Base-by-base conservation (phyloP, 2,888 invertebrate genomes). In the Tillus elongatus region DNA sequence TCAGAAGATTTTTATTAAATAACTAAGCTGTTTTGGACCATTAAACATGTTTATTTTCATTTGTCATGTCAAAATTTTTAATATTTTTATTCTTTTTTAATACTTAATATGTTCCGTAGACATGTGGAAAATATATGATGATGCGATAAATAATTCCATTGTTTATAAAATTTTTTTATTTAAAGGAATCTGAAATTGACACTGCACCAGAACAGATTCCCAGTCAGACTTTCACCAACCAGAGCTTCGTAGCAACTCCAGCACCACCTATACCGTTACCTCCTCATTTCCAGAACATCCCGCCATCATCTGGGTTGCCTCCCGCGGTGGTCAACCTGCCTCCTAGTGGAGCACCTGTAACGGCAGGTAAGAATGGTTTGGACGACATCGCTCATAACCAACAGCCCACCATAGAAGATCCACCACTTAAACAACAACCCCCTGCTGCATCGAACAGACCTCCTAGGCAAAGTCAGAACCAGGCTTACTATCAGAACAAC, bases 221-320 rank as follows among this genome's bases (percentile, higher is more conserved):
- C 13, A 77, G 82, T 15, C 86, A 87, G 66, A 88, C 87, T 30
- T 89, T 83, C 64, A 88, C 87, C 37, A 89, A 89, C 66, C 87
- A 86, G 60, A 82, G 78, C 58, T 88, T 79, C 61, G 70, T 75
- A 54, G 67, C 70, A 27, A 70, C 68, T 47, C 71, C 71, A 13
- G 71, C 72, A 2, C 72, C 71, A 11, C 71, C 72, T 8, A 72
- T 73, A 48, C 74, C 72, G 2, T 65, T 73, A 59, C 71, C 76
- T 38, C 74, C 74, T 13, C 60, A 61, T 40, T 63, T 60, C 45
- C 59, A 58, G 35, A 47, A 63, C 59, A 63, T 53, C 45, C 61
- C 60, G 26, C 42, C 57, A 2, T n/a, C n/a, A n/a, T n/a, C n/a
- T n/a, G 62, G 61, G 19, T 42, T 47, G 27, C 47, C 46, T 1